phyloP scores from a whole-genome alignment of 2,113 vertebrate genomes.

The Prietella phreatophila region DNA sequence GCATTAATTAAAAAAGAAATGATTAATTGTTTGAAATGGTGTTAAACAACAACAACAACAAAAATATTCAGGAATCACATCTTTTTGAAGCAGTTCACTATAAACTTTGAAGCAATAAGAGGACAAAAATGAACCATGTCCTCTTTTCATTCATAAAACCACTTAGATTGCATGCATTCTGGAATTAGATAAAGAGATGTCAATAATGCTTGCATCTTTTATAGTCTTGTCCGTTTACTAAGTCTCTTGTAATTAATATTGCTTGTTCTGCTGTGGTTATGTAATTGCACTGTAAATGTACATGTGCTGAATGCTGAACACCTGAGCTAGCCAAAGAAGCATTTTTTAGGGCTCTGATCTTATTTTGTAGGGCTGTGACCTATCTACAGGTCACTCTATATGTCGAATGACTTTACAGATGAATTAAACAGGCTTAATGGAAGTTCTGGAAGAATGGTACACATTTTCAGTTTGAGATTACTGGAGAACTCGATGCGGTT shows the following conservation, averaged over 20 bases:
- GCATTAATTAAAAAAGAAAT: background rate
- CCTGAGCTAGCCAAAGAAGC: slow-evolving; percentile 23
- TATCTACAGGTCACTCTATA: too few relatives aligned
- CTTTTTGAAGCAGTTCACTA: background rate
- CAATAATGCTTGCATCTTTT: slow-evolving; percentile 30
- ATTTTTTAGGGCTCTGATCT: background rate
- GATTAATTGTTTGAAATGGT: background rate
- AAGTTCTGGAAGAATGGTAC: background rate
- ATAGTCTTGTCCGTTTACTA: background rate
- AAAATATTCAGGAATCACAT: background rate
- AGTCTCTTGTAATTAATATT: background rate
- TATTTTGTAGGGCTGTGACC: background rate
- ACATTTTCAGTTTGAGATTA: background rate
- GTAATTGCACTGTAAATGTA: background rate
- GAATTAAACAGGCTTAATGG: background rate
- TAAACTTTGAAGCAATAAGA: background rate
- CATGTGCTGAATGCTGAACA: background rate
- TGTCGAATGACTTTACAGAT: background rate
- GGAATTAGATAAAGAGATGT: background rate
- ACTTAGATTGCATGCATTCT: slow-evolving; percentile 22
- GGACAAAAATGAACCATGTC: background rate
- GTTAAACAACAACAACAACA: background rate
- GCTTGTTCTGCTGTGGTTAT: slow-evolving; percentile 17
- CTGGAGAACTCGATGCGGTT: background rate
- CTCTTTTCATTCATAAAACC: slow-evolving; percentile 2